Percentiles rank a stretch among this genome's conserved stretches.
phyloP scores from a whole-genome alignment of 2,113 vertebrate genomes.

The Gopherus evgoodei region DNA sequence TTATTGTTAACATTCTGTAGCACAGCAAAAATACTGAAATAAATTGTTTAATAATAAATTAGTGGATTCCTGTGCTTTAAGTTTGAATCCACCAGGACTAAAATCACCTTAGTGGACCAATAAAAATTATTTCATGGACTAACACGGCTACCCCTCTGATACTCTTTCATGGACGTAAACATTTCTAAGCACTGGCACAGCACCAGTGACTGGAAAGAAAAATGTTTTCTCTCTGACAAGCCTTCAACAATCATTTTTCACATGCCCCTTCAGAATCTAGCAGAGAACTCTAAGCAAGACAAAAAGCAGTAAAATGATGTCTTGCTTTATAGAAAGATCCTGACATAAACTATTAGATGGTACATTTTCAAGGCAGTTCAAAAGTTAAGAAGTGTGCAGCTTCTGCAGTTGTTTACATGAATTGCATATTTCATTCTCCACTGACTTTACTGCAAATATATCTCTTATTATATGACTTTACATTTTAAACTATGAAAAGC shows the following conservation, averaged over 20 bases:
- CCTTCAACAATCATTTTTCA: conserved; percentile 27
- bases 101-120: background rate
- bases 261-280: conserved; percentile 7
- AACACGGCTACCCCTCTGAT: no score
- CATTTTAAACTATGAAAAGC: conserved; percentile 20
- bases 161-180: background rate
- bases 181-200: background rate
- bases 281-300: background rate
- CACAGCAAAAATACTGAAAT: background rate
- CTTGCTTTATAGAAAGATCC: background rate
- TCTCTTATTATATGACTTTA: background rate
- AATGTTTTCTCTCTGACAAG: background rate
- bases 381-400: background rate
- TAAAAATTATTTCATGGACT: background rate
- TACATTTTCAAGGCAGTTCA: conserved; percentile 24
- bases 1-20: background rate
- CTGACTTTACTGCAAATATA: conserved; percentile 23
- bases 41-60: accelerated
- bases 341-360: background rate
- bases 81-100: background rate
- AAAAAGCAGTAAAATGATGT: background rate
- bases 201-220: conserved; percentile 4
- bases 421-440: background rate
- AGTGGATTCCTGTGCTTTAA: background rate
- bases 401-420: conserved; percentile 24